Base-by-base conservation (phyloP, 2,113 vertebrate species). In the Budorcas taxicolor region DNA sequence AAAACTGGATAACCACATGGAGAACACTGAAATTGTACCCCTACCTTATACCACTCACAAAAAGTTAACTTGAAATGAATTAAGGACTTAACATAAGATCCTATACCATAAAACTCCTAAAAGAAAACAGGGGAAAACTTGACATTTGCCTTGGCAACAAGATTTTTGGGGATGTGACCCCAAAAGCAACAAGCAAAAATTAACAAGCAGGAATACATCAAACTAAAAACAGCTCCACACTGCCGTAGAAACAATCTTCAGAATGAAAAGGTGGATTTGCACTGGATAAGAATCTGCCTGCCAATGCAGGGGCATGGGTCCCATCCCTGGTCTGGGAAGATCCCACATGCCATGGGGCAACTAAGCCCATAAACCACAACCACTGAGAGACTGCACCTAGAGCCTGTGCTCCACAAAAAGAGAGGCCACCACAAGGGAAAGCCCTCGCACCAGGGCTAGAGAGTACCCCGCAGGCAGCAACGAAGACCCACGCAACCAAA, bases 401-500 rank as follows among this genome's bases (percentile, higher is more conserved):
- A 67, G 17, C 33, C n/a, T 3, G 9, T 0, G n/a, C 33, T 21
- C 17, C n/a, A 21, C 17, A 21, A 67, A 36, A n/a, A 36, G 64
- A 36, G 64, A 36, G 19, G 64, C 8, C 64, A 36, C 64, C 33
- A 11, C 64, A 36, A 3, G 19, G 64, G 17, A 67, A 67, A 36
- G 17, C n/a, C 17, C 64, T 0, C 4, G 0, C n/a, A 11, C 17
- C n/a, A 67, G 1, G 19, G 3, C 64, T 21, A 36, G 4, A 67
- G n/a, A 36, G 64, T 10, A 17, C 17, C 17, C 33, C 0, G 0
- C 17, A 36, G 10, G 9, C 17, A 71, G n/a, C n/a, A 71, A 36
- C 9, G 3, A 71, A 71, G n/a, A 36, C 17, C n/a, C 64, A 71
- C 1, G 64, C 64, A 71, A 3, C n/a, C 64, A 71, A 36, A 71